Percentiles rank a stretch among this genome's conserved stretches.
Evolutionary conservation across 2,888 invertebrate genomes (phyloP).

Genomic region (Hypselothyrea guttata): DNA sequence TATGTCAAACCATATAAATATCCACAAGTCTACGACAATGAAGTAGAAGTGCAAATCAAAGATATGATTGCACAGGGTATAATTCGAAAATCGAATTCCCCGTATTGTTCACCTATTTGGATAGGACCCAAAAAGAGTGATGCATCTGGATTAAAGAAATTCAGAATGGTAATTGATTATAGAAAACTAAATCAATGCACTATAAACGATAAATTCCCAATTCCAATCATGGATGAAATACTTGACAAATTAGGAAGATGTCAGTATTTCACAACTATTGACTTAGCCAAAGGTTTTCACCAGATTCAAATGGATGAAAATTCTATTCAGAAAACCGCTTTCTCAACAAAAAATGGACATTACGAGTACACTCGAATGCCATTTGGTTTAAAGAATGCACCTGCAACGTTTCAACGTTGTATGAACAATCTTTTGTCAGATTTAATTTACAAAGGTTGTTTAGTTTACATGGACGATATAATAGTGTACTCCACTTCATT

Average conservation of each 20-base stretch:
- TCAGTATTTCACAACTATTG: too few relatives aligned
- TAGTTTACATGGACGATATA: constrained; percentile 7
- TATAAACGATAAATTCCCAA: too few relatives aligned
- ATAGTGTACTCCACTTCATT: constrained; percentile 1
- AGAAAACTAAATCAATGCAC: too few relatives aligned
- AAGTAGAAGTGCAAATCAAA: constrained; percentile 4
- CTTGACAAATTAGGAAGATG: too few relatives aligned
- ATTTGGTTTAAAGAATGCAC: constrained; percentile 3
- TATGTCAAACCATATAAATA: constrained; percentile 8
- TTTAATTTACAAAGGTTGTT: neutral
- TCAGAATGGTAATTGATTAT: too few relatives aligned
- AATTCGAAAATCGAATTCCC: constrained; percentile 7
- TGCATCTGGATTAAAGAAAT: too few relatives aligned
- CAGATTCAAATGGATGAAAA: too few relatives aligned
- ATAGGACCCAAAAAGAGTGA: constrained; percentile 5
- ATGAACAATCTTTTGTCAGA: constrained; percentile 1
- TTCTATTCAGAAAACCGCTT: too few relatives aligned
- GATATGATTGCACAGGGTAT: neutral
- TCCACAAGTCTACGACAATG: constrained; percentile 24
- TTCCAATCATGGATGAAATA: too few relatives aligned
- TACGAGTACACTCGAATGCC: too few relatives aligned
- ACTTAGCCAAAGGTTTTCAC: too few relatives aligned
- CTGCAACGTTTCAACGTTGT: constrained; percentile 4
- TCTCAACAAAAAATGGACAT: too few relatives aligned
- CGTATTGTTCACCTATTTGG: constrained; percentile 4